phyloP scores from a whole-genome alignment of 2,797 vertebrate genomes.

The Rhynchotus rufescens region DNA sequence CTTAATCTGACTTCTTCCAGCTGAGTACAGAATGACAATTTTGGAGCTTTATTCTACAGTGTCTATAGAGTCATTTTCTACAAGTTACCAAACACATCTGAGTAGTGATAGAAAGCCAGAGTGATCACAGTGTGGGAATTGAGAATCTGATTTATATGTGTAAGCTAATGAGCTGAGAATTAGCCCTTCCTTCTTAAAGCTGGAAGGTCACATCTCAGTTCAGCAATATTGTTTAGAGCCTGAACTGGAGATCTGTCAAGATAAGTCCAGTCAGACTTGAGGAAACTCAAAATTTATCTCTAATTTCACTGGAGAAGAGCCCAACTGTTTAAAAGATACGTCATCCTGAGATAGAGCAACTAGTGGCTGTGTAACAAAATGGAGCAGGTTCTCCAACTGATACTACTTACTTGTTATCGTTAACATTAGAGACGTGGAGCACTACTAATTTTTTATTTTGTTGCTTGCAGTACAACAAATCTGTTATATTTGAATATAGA shows the following conservation, averaged over 20 bases:
- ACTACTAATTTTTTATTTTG: background rate
- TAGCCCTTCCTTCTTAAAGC: slow-evolving; percentile 28
- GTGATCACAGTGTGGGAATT: background rate
- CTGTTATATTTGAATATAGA: background rate
- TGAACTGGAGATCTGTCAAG: background rate
- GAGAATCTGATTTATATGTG: slow-evolving; percentile 15
- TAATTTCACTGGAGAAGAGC: background rate
- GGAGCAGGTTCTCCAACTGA: background rate
- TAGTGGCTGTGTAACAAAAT: background rate
- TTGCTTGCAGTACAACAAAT: background rate
- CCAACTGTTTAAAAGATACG: background rate
- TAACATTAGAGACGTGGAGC: background rate
- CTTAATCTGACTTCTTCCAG: background rate
- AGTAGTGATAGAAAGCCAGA: slow-evolving; percentile 15
- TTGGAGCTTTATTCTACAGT: slow-evolving; percentile 7
- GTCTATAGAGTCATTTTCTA: slow-evolving; percentile 31
- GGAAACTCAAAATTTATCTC: background rate
- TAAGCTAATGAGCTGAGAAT: slow-evolving; percentile 42
- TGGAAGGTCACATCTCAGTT: background rate
- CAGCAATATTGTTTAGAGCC: background rate
- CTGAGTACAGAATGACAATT: background rate
- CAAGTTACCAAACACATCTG: background rate
- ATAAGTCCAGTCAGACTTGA: background rate
- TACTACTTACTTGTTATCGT: background rate
- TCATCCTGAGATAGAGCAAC: background rate